Conservation (phyloP, 2,888 invertebrate species). For the Callosobruchus maculatus region DNA sequence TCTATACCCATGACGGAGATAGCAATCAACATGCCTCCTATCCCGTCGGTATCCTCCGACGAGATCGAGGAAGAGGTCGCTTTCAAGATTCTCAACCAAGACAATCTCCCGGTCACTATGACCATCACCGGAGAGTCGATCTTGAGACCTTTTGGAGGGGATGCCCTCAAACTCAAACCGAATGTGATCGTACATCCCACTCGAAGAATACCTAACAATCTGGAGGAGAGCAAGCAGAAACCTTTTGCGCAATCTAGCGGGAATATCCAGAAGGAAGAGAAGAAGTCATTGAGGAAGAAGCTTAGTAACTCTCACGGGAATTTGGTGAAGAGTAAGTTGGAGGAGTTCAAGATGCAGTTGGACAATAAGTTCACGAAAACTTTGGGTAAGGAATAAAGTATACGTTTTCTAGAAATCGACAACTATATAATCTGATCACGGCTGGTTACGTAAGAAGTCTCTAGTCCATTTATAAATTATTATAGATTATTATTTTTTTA, state of each 20-base stretch:
- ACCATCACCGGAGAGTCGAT: conserved; percentile 41
- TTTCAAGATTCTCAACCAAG: conserved; percentile 48
- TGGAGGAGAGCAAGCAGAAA: conserved; percentile 39
- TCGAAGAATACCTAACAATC: conserved; percentile 43
- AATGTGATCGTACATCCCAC: conserved; percentile 57
- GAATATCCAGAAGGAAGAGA: conserved; percentile 33
- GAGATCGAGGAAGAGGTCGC: conserved; percentile 42
- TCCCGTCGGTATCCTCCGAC: conserved; percentile 33
- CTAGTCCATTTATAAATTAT: no score
- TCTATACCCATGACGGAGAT: background rate
- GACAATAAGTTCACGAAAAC: conserved; percentile 63
- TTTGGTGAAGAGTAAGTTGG: conserved; percentile 41
- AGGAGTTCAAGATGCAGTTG: conserved; percentile 40
- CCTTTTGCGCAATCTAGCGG: conserved; percentile 44
- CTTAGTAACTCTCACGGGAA: conserved; percentile 50
- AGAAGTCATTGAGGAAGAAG: conserved; percentile 21
- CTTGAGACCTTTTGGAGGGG: conserved; percentile 45
- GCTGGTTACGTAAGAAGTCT: no score
- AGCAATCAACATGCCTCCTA: conserved; percentile 23
- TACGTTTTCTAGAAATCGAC: background rate
- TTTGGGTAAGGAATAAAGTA: conserved; percentile 39
- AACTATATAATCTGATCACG: background rate
- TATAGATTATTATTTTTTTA: no score
- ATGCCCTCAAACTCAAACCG: conserved; percentile 47
- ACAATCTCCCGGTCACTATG: conserved; percentile 44